A percentile compares a stretch with the other conserved stretches of the same genome.
These are phyloP conservation scores for Nomada lathburiana DNA, from an alignment of 2,888 invertebrate genomes.

Conservation along the genomic window DNA sequence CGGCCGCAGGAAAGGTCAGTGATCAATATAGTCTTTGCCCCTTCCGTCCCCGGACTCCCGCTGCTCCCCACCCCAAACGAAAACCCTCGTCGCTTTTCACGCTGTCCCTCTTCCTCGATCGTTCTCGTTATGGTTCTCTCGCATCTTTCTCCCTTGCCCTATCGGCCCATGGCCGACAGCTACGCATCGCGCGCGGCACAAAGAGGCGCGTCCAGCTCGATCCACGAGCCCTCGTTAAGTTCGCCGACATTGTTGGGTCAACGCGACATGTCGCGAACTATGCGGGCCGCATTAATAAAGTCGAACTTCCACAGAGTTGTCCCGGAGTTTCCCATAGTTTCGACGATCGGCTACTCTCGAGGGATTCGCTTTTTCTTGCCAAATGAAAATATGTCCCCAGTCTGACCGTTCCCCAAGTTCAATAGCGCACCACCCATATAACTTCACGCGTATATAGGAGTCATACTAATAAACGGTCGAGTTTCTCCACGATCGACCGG, in stretches of 20 bases:
- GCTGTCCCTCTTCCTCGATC: neutral
- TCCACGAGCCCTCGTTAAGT: constrained; percentile 26
- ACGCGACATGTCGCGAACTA: neutral
- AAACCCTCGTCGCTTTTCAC: neutral
- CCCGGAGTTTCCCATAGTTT: constrained; percentile 13
- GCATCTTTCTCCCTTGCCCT: neutral
- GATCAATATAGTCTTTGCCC: constrained; percentile 68
- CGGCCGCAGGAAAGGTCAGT: constrained; percentile 92
- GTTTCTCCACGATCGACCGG: constrained; percentile 25
- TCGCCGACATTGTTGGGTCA: constrained; percentile 44
- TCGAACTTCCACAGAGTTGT: constrained; percentile 30
- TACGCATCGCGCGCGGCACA: constrained; percentile 32
- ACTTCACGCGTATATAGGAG: neutral
- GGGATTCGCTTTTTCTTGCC: neutral
- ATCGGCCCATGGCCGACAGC: constrained; percentile 16
- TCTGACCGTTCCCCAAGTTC: neutral
- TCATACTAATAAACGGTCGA: neutral
- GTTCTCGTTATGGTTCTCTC: neutral
- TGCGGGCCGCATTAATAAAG: constrained; percentile 32
- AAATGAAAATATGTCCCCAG: neutral
- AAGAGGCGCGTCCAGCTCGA: constrained; percentile 29
- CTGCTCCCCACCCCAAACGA: constrained; percentile 1
- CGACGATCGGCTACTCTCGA: neutral
- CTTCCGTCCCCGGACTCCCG: constrained; percentile 12
- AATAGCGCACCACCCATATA: neutral